Evolutionary conservation across 2,113 vertebrate species (phyloP).

Genomic region (Otis tarda): DNA sequence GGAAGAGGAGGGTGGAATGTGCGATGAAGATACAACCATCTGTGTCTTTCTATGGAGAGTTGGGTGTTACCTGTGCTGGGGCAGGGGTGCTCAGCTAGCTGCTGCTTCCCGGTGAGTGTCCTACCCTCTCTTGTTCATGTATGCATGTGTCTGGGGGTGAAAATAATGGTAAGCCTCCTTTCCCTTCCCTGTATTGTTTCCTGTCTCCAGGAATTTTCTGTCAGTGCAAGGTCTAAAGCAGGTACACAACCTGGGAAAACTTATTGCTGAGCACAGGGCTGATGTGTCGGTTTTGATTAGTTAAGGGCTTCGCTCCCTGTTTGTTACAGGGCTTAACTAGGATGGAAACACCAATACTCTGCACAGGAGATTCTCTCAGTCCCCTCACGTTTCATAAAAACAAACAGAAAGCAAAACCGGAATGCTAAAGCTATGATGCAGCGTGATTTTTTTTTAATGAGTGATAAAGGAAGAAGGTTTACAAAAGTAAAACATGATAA

Average conservation of each 20-base stretch:
- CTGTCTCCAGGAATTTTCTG: background rate
- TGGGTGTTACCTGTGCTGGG: too few species aligned
- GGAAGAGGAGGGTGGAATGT: rapidly evolving
- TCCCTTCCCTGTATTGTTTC: background rate
- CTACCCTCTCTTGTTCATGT: rapidly evolving
- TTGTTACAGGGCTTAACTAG: rapidly evolving
- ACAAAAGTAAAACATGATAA: background rate
- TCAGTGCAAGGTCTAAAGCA: background rate
- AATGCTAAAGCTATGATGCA: background rate
- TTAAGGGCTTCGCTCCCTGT: background rate
- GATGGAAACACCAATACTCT: background rate
- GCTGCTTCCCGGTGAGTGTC: too few species aligned
- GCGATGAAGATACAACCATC: rapidly evolving
- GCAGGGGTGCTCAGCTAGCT: rapidly evolving
- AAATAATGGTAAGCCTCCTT: background rate
- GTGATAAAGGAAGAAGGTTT: background rate
- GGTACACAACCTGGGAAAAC: rapidly evolving
- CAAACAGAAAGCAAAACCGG: background rate
- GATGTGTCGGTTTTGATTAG: rapidly evolving
- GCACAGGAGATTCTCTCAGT: background rate
- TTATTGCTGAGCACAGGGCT: background rate
- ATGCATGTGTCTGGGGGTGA: rapidly evolving
- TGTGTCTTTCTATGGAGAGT: rapidly evolving
- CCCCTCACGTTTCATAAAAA: background rate
- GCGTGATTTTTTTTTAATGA: background rate